Percentiles rank a stretch among this genome's conserved stretches.
These are phyloP conservation scores for Eristalis intricaria DNA, from an alignment of 2,888 invertebrate species.

Conservation along the genomic window DNA sequence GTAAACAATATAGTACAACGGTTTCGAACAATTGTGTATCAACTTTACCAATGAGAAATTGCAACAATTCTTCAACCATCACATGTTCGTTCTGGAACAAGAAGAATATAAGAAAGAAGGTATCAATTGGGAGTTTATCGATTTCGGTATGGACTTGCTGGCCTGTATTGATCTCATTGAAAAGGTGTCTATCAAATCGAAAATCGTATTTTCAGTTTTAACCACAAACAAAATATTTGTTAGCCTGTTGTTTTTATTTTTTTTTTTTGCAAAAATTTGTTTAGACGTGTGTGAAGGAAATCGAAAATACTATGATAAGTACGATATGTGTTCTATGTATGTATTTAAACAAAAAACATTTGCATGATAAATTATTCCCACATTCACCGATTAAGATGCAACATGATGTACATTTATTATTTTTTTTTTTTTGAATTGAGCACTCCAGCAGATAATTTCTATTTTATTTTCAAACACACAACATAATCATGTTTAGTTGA, in stretches of 20 bases:
- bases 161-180: slow-evolving; percentile 99
- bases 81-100: slow-evolving; percentile 99
- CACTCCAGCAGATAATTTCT: background rate
- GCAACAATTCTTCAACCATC: slow-evolving; percentile 99
- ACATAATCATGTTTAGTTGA: slow-evolving; percentile 78
- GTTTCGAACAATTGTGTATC: slow-evolving; percentile 99
- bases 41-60: slow-evolving; percentile 99
- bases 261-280: background rate
- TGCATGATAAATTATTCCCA: background rate
- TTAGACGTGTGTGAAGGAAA: background rate
- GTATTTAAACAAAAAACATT: background rate
- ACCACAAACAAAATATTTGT: background rate
- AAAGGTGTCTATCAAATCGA: slow-evolving; percentile 86
- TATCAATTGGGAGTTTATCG: slow-evolving; percentile 99
- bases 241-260: background rate
- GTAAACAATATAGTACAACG: slow-evolving; percentile 89
- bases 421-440: background rate
- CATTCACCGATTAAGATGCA: background rate
- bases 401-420: background rate
- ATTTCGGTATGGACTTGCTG: slow-evolving; percentile 99
- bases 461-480: slow-evolving; percentile 84
- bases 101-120: slow-evolving; percentile 99
- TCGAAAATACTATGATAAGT: background rate
- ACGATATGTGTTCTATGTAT: background rate
- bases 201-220: background rate